These are phyloP conservation scores for Distichodus sexfasciatus DNA, from an alignment of 2,797 vertebrate species.

Conservation along the genomic window DNA sequence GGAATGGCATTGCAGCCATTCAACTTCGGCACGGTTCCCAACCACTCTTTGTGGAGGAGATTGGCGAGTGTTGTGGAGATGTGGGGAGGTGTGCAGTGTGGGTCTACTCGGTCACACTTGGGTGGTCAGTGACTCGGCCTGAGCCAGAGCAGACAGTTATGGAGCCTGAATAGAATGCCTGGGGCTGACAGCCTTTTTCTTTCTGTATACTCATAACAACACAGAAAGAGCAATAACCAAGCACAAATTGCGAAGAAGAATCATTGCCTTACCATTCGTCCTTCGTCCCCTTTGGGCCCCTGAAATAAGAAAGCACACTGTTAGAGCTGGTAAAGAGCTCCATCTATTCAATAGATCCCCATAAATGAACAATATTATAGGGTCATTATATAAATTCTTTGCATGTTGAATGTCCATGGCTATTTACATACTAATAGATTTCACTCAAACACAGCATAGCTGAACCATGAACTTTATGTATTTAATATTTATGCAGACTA, in stretches of 20 bases:
- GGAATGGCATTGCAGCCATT: conserved; percentile 57
- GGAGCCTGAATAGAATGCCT: conserved; percentile 9
- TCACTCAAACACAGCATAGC: neutral
- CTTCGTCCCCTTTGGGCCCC: conserved; percentile 95
- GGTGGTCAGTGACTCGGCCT: conserved; percentile 56
- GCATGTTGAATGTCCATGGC: neutral
- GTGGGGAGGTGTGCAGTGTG: conserved; percentile 14
- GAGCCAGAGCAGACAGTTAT: conserved; percentile 37
- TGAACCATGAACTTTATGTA: neutral
- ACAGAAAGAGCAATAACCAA: conserved; percentile 38
- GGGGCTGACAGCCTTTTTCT: neutral
- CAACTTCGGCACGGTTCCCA: conserved; percentile 55
- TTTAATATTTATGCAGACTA: conserved; percentile 5
- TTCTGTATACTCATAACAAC: neutral
- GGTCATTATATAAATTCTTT: neutral
- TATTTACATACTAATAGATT: neutral
- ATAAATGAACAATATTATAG: neutral
- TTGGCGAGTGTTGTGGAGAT: neutral
- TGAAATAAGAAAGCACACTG: conserved; percentile 59
- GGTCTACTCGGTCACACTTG: conserved; percentile 47
- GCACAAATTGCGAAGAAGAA: conserved; percentile 49
- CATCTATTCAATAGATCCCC: neutral
- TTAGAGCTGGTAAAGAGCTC: neutral
- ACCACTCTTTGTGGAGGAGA: conserved; percentile 48
- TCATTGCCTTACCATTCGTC: conserved; percentile 78